These are phyloP conservation scores for Caenorhabditis angaria DNA, from an alignment of 2,888 invertebrate species.

Conservation along the genomic window DNA sequence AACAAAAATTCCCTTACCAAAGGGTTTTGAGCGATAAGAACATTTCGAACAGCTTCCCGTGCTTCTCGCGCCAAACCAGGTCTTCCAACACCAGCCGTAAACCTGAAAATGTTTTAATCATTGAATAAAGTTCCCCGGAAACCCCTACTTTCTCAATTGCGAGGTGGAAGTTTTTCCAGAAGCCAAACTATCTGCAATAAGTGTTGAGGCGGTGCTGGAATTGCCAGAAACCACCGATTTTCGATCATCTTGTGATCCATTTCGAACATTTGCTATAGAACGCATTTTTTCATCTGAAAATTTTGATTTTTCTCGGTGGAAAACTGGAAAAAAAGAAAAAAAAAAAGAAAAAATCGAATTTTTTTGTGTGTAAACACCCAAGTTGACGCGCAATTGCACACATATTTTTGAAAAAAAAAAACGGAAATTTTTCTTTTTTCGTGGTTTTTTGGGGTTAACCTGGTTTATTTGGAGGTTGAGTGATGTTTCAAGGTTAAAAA, in stretches of 20 bases:
- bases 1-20: slow-evolving; percentile 36
- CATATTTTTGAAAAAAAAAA: neutral
- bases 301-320: neutral
- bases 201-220: slow-evolving; percentile 56
- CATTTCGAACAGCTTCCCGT: slow-evolving; percentile 67
- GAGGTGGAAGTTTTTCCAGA: slow-evolving; percentile 47
- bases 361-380: neutral
- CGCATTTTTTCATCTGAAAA: slow-evolving; percentile 31
- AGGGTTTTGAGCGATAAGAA: slow-evolving; percentile 64
- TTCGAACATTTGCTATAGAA: slow-evolving; percentile 24
- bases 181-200: slow-evolving; percentile 51
- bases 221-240: slow-evolving; percentile 56
- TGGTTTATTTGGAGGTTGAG: neutral
- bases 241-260: slow-evolving; percentile 49
- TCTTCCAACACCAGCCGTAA: slow-evolving; percentile 67
- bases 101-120: slow-evolving; percentile 39
- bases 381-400: slow-evolving; percentile 5
- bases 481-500: neutral
- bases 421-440: neutral
- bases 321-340: neutral
- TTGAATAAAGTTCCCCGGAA: neutral
- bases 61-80: slow-evolving; percentile 68
- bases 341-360: slow-evolving; percentile 1
- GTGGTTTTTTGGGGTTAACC: too few species aligned
- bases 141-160: slow-evolving; percentile 51